Percentiles rank a stretch among this genome's conserved stretches.
Conservation (phyloP, 2,888 invertebrate species). For the Bombylius discolor region DNA sequence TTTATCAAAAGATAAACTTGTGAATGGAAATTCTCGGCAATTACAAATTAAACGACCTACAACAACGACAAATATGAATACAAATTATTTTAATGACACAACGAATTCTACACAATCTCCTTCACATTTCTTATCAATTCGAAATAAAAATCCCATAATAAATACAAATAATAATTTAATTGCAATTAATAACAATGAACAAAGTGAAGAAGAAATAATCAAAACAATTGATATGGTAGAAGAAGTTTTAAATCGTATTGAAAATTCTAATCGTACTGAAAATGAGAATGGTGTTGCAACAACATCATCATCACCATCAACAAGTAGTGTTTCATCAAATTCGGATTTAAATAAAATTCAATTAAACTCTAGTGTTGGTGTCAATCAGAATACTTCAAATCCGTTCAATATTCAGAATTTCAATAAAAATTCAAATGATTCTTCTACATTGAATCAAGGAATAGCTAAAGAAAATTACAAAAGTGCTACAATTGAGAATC, state of each 20-base stretch:
- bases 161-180: constrained; percentile 9
- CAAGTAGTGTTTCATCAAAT: not conserved
- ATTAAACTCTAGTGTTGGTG: not conserved
- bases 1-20: not conserved
- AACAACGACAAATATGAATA: not conserved
- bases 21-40: constrained; percentile 1
- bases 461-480: too few relatives aligned
- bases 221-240: constrained; percentile 15
- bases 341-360: not conserved
- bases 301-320: not conserved
- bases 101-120: not conserved
- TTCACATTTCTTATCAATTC: not conserved
- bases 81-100: not conserved
- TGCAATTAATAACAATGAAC: constrained; percentile 9
- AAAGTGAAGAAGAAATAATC: constrained; percentile 8
- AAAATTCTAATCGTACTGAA: constrained; percentile 3
- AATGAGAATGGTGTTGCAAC: not conserved
- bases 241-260: constrained; percentile 11
- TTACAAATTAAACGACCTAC: too few relatives aligned
- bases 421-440: not conserved
- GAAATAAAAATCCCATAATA: not conserved
- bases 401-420: constrained; percentile 4
- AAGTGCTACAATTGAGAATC: too few relatives aligned
- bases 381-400: not conserved
- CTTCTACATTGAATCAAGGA: too few relatives aligned